Conservation (phyloP, 2,113 vertebrate species). For the Corythoichthys intestinalis region DNA sequence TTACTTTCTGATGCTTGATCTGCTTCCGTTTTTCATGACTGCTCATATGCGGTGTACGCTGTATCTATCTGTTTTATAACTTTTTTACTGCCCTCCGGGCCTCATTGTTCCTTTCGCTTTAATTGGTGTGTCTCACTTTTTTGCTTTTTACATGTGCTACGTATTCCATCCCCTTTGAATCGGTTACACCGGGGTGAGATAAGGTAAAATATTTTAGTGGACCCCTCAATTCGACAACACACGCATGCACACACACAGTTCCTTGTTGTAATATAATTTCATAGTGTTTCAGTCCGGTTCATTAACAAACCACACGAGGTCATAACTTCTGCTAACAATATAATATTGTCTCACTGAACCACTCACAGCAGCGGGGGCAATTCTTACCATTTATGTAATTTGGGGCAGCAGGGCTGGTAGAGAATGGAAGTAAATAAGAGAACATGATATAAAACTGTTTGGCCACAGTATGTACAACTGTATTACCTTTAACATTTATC, state of each 20-base stretch:
- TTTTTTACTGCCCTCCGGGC: constrained; percentile 9
- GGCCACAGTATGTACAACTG: not conserved
- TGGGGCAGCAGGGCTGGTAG: not conserved
- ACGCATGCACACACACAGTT: not conserved
- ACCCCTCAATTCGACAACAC: not conserved
- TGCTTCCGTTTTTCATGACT: constrained; percentile 19
- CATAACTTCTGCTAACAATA: not conserved
- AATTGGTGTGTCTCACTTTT: constrained; percentile 7
- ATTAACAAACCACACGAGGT: not conserved
- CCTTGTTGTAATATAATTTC: not conserved
- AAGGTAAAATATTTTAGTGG: not conserved
- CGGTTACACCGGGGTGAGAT: constrained; percentile 12
- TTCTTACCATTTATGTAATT: not conserved
- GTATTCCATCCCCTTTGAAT: not conserved
- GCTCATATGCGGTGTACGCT: constrained; percentile 14
- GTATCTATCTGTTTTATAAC: constrained; percentile 10
- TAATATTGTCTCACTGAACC: not conserved
- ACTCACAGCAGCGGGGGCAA: not conserved
- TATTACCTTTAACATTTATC: too few species aligned
- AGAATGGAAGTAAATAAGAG: not conserved
- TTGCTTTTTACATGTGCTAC: not conserved
- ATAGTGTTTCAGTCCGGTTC: not conserved
- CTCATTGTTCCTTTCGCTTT: constrained; percentile 14
- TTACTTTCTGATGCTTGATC: constrained; percentile 30
- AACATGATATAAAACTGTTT: not conserved